Evolutionary conservation across 2,797 vertebrate genomes (phyloP).

Genomic region (Echeneis naucrates): DNA sequence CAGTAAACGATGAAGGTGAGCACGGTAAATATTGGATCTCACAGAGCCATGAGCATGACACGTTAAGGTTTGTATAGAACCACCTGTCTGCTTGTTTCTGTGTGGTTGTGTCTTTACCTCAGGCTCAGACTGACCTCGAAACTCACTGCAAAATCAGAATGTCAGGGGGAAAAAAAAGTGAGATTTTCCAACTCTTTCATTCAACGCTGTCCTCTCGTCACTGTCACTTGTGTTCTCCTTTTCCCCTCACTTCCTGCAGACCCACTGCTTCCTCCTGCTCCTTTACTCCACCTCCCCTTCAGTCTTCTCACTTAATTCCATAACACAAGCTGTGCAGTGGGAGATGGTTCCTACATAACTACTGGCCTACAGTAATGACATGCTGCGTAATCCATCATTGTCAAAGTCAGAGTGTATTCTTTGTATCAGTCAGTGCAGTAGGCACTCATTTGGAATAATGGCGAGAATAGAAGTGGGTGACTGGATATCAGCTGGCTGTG

Average conservation of each 20-base stretch:
- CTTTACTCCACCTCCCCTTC: not conserved
- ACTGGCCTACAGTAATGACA: slow-evolving; percentile 19
- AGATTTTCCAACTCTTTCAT: not conserved
- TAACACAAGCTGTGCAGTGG: slow-evolving; percentile 10
- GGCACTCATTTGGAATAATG: slow-evolving; percentile 44
- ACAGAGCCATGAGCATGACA: not conserved
- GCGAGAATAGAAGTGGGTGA: slow-evolving; percentile 1
- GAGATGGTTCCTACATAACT: slow-evolving; percentile 26
- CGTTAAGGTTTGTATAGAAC: not conserved
- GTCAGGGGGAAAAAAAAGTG: not conserved
- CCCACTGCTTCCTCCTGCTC: not conserved
- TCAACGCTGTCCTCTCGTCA: not conserved
- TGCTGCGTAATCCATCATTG: slow-evolving; percentile 40
- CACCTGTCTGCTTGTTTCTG: not conserved
- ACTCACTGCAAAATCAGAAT: not conserved
- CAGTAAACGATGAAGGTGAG: not conserved
- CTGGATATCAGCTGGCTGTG: slow-evolving; percentile 1
- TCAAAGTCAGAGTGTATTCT: slow-evolving; percentile 19
- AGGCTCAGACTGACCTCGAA: not conserved
- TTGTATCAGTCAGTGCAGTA: slow-evolving; percentile 17
- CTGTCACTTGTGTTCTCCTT: not conserved
- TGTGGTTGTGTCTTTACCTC: not conserved
- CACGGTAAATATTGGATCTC: not conserved
- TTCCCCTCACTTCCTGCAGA: not conserved
- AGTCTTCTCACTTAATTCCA: slow-evolving; percentile 13